A percentile compares a stretch with the other conserved stretches of the same genome.
Evolutionary conservation across 2,888 invertebrate species (phyloP).

Genomic region (Pemphredon lugubris): DNA sequence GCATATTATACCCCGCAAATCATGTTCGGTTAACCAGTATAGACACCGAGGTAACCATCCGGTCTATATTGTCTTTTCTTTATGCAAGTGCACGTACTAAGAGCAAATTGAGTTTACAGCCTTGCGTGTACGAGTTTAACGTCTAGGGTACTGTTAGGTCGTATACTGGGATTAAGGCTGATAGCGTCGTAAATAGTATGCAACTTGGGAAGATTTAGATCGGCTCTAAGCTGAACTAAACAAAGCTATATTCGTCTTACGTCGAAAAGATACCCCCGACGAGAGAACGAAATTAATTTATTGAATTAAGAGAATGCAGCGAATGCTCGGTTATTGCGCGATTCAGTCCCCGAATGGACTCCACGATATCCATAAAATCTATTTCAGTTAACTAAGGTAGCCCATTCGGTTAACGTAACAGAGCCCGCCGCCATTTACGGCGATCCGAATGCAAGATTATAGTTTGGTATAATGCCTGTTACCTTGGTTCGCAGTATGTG

Average conservation of each 20-base stretch:
- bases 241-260: conserved; percentile 1
- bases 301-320: too few relatives aligned
- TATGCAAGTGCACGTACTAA: conserved; percentile 5
- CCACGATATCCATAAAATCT: too few relatives aligned
- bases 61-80: conserved; percentile 7
- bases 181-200: conserved; percentile 40
- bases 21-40: not conserved
- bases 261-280: not conserved
- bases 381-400: too few relatives aligned
- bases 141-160: conserved; percentile 25
- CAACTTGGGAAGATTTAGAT: conserved; percentile 35
- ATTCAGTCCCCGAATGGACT: too few relatives aligned
- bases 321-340: too few relatives aligned
- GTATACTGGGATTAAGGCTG: conserved; percentile 38
- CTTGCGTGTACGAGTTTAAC: conserved; percentile 39
- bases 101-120: conserved; percentile 43
- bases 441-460: too few relatives aligned
- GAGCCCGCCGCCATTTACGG: too few relatives aligned
- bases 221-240: conserved; percentile 2
- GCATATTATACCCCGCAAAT: too few relatives aligned
- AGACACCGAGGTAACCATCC: not conserved
- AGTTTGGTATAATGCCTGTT: too few relatives aligned
- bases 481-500: too few relatives aligned
- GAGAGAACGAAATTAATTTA: too few relatives aligned
- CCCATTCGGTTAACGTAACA: too few relatives aligned